Conservation (phyloP, 2,797 vertebrate species). For the Sebastes reedi region DNA sequence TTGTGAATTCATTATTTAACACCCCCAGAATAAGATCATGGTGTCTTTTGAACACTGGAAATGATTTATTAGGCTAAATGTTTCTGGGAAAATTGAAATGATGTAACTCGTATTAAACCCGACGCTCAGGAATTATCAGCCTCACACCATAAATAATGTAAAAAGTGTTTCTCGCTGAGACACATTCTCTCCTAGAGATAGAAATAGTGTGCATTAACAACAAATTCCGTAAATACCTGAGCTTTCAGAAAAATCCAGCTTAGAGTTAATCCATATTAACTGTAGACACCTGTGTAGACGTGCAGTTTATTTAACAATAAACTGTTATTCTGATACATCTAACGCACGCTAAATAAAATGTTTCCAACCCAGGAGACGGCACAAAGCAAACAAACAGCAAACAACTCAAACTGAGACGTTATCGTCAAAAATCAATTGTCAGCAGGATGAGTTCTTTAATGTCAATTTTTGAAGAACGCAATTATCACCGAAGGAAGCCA, state of each 20-base stretch:
- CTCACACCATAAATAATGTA: too few species aligned
- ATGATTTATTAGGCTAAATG: too few species aligned
- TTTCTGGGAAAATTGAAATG: too few species aligned
- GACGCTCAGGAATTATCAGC: too few species aligned
- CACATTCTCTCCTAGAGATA: background rate
- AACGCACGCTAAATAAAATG: background rate
- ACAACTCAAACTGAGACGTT: slow-evolving; percentile 11
- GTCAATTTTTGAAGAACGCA: slow-evolving; percentile 25
- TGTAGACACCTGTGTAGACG: background rate
- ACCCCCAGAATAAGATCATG: too few species aligned
- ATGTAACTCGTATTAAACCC: too few species aligned
- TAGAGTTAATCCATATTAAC: background rate
- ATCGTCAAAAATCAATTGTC: slow-evolving; percentile 14
- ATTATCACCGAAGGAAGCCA: slow-evolving; percentile 30
- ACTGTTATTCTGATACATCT: too few species aligned
- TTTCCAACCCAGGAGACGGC: background rate
- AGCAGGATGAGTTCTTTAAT: slow-evolving; percentile 14
- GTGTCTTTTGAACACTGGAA: too few species aligned
- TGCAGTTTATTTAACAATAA: background rate
- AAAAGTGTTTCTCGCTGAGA: too few species aligned
- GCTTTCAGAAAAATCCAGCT: too few species aligned
- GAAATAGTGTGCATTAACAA: background rate
- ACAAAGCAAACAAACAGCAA: background rate
- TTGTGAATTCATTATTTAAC: too few species aligned
- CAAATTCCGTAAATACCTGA: too few species aligned